phyloP scores from a whole-genome alignment of 2,888 invertebrate species.

The Cheilosia scutellata region DNA sequence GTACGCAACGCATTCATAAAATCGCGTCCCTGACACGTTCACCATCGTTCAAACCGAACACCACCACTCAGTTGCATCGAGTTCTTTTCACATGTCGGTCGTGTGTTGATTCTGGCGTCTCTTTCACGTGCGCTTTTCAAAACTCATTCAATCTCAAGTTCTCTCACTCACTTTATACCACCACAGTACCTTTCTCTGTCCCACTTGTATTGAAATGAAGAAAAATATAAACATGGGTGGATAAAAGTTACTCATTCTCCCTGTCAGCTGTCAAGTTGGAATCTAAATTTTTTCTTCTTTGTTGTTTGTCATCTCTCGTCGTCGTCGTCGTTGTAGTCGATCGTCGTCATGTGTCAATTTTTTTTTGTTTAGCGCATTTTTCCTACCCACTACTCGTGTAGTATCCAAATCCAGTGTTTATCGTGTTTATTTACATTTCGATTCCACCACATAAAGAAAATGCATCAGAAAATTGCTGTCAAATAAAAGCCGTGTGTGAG shows the following conservation, averaged over 20 bases:
- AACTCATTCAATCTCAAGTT: slow-evolving; percentile 57
- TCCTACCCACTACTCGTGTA: background rate
- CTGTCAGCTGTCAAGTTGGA: slow-evolving; percentile 63
- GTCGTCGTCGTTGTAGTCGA: slow-evolving; percentile 13
- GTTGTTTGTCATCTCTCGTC: slow-evolving; percentile 22
- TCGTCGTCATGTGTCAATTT: background rate
- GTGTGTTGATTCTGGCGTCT: slow-evolving; percentile 54
- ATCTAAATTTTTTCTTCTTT: slow-evolving; percentile 45
- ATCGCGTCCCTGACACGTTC: background rate
- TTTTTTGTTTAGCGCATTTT: background rate
- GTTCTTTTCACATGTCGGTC: slow-evolving; percentile 58
- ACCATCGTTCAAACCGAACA: slow-evolving; percentile 29
- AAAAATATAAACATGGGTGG: background rate
- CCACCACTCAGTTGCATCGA: slow-evolving; percentile 69
- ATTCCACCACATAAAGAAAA: slow-evolving; percentile 20
- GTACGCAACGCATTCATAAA: slow-evolving; percentile 42
- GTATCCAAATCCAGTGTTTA: slow-evolving; percentile 3
- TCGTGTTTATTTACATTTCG: slow-evolving; percentile 48
- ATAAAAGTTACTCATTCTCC: slow-evolving; percentile 35
- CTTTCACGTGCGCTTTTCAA: slow-evolving; percentile 67
- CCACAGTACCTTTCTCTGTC: slow-evolving; percentile 24
- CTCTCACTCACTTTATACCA: slow-evolving; percentile 44
- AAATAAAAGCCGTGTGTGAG: slow-evolving; percentile 33
- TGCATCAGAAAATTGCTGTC: slow-evolving; percentile 58
- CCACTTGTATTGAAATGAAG: slow-evolving; percentile 10